These are phyloP conservation scores for Turritopsis rubra DNA, from an alignment of 30 jellyfish, hydroid and myxozoan genomes.

Conservation along the genomic window DNA sequence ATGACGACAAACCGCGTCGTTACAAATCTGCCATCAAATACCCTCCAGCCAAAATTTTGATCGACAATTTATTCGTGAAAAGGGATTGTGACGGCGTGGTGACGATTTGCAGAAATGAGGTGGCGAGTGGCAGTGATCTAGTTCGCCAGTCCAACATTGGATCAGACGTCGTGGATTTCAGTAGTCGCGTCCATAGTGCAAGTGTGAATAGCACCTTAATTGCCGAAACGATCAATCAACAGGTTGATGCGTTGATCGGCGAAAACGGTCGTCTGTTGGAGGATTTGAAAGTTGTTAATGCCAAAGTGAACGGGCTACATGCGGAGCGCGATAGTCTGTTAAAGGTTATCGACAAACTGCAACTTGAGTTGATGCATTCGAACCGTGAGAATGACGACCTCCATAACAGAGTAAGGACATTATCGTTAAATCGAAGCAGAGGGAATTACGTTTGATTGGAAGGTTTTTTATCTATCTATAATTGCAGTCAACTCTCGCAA, in stretches of 20 bases:
- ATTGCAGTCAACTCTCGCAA: not conserved
- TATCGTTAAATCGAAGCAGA: not conserved
- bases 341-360: conserved; percentile 85
- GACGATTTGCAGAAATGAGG: not conserved
- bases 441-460: not conserved
- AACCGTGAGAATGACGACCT: conserved; percentile 77
- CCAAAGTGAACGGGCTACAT: conserved; percentile 71
- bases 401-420: conserved; percentile 39
- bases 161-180: not conserved
- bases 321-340: conserved; percentile 78
- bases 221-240: conserved; percentile 38
- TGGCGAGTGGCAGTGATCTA: not conserved
- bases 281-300: conserved; percentile 75
- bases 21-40: conserved; percentile 59
- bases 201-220: conserved; percentile 32
- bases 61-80: conserved; percentile 34
- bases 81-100: conserved; percentile 50
- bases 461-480: not conserved
- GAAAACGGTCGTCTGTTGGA: conserved; percentile 56
- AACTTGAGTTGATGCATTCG: conserved; percentile 92
- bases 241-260: conserved; percentile 30
- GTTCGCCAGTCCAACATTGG: not conserved
- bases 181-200: conserved; percentile 2
- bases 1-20: conserved; percentile 88
- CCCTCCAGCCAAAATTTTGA: conserved; percentile 60